Percentiles rank a stretch among this genome's conserved stretches.
Evolutionary conservation across 2,888 invertebrate species (phyloP).

Genomic region (Timema podura): DNA sequence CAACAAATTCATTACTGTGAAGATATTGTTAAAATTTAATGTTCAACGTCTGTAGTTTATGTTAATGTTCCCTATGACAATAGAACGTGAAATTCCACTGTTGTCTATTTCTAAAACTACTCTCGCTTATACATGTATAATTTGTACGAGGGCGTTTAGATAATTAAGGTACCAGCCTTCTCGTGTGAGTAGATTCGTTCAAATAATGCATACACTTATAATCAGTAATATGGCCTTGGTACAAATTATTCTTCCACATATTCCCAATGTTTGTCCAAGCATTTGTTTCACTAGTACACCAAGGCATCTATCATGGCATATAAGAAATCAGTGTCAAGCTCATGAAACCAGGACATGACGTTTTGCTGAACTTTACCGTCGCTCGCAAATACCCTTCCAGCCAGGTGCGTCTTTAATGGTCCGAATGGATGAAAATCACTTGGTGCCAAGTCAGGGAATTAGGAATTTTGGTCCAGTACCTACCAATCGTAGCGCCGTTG

Average conservation of each 20-base stretch:
- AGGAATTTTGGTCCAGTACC: background rate
- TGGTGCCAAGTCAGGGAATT: background rate
- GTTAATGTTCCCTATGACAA: no score
- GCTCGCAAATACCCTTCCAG: background rate
- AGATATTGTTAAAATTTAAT: no score
- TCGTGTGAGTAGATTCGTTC: no score
- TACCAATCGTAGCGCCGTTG: background rate
- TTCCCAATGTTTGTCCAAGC: background rate
- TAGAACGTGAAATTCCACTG: no score
- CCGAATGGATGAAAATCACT: background rate
- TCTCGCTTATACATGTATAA: no score
- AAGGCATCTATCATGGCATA: background rate
- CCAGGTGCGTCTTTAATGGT: background rate
- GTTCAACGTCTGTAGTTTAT: no score
- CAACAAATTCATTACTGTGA: no score
- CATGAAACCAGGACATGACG: background rate
- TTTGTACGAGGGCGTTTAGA: no score
- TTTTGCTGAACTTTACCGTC: background rate
- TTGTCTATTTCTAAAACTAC: no score
- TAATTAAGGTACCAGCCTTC: no score
- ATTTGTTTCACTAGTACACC: background rate
- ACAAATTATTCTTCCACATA: background rate
- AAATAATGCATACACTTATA: no score
- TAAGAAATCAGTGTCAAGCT: background rate
- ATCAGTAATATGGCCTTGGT: no score